These are phyloP conservation scores for Heliconius nattereri DNA, from an alignment of 1,140 invertebrate genomes.

Conservation along the genomic window DNA sequence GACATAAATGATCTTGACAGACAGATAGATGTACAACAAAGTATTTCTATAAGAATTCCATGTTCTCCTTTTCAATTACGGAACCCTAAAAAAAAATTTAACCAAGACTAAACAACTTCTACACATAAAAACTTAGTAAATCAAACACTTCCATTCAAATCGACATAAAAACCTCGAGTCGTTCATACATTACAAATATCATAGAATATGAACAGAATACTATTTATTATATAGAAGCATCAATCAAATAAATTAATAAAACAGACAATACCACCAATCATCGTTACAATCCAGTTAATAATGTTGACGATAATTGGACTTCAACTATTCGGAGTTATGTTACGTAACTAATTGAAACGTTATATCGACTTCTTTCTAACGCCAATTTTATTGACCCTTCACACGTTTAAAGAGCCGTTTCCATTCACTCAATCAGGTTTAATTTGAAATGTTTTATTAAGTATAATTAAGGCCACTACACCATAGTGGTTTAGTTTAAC, in stretches of 20 bases:
- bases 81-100: no score
- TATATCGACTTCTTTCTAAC: conserved; percentile 46
- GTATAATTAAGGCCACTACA: neutral
- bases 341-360: conserved; percentile 56
- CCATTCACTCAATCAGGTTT: neutral
- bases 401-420: conserved; percentile 26
- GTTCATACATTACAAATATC: neutral
- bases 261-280: conserved; percentile 51
- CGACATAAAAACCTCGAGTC: neutral
- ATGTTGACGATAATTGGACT: conserved; percentile 54
- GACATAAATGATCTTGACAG: no score
- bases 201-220: neutral
- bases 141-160: neutral
- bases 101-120: neutral
- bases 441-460: neutral
- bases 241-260: conserved; percentile 59
- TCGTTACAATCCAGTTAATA: conserved; percentile 52
- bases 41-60: no score
- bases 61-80: no score
- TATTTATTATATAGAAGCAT: conserved; percentile 27
- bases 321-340: conserved; percentile 37
- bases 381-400: conserved; percentile 46
- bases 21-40: no score
- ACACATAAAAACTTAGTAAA: neutral
- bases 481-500: no score